Base-by-base conservation (phyloP, 2,113 vertebrate species). In the Centropristis striata region DNA sequence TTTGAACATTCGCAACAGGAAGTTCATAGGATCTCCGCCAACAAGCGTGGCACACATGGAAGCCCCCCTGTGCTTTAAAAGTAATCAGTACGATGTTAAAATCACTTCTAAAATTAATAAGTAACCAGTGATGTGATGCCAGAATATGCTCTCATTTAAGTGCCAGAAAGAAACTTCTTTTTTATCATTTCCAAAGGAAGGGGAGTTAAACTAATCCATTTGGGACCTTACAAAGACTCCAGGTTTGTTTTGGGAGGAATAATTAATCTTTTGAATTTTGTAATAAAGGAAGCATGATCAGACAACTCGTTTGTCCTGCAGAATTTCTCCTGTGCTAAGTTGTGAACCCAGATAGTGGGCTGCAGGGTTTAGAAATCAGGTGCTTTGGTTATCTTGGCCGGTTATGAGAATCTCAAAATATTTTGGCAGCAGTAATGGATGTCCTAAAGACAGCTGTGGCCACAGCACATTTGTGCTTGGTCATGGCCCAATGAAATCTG, bases 51-150 rank as follows among this genome's bases (percentile, higher is more conserved):
- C 25, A 49, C 23, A 53, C 18, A 32, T 39, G 36, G 27, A 61
- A 15, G 51, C n/a, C 47, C 47, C 54, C 21, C 0, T 44, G 60
- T 51, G 57, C 20, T 83, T 64, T 47, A 36, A 72, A 77, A 68
- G 49, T 77, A 68, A 74, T 75, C 13, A 42, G 23, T 23, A n/a
- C 57, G 13, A 75, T 61, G 15, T 41, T 67, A 49, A 67, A 60
- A n/a, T 64, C 4, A 44, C 39, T 68, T 73, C 28, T 32, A 47
- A 49, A 59, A 53, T 82, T n/a, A 27, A 44, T 15, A 67, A 46
- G 37, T 55, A 68, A 59, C 23, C 8, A 51, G 28, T 63, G 61
- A 67, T 51, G 60, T 21, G 32, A 68, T 42, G 47, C 55, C 60
- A 78, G 61, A 12, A 21, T 46, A 46, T 28, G 32, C 5, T 51